Base-by-base conservation (phyloP, 1,140 invertebrate genomes). In the Drosophila busckii region DNA sequence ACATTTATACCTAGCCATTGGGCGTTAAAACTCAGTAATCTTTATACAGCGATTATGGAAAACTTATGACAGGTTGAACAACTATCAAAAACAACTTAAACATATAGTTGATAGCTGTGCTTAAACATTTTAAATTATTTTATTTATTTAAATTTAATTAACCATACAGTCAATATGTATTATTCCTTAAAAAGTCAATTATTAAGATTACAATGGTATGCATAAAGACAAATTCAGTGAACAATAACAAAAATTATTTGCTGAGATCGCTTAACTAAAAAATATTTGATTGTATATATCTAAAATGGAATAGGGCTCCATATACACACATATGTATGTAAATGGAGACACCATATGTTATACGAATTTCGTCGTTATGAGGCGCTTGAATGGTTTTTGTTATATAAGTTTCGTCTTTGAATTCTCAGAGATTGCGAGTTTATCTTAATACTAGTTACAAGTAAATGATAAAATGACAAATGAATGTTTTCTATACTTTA, bases 241-340 rank as follows among this genome's bases (percentile, higher is more conserved):
- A 58, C 37, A 59, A 58, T 73, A 73, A 73, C 70, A 64, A 65
- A 38, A 41, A 22, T 35, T 41, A 13, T 25, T 60, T 49, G 38
- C 42, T 76, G 70, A 76, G 70, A 76, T 76, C 70, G 46, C 71
- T 70, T 62, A 76, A 66, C 42, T 63, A 52, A 65, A 78, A 45
- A 50, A 31, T 44, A 45, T 68, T n/a, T n/a, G n/a, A 41, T 58
- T 45, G 41, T 52, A 19, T 26, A 15, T 48, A 32, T 19, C 34
- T 20, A 45, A 9, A 22, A 37, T 28, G 10, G n/a, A n/a, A n/a
- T n/a, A n/a, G n/a, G n/a, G n/a, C n/a, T n/a, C n/a, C n/a, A n/a
- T n/a, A n/a, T n/a, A n/a, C n/a, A n/a, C n/a, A n/a, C n/a, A n/a
- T n/a, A 29, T 44, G 22, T 22, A 23, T 52, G 22, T 50, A 52